Evolutionary conservation across 35 echinoderm and acorn worm species (phyloP), one percentile per base, ranked within the genome.

Genomic region (Hemicentrotus pulcherrimus): DNA sequence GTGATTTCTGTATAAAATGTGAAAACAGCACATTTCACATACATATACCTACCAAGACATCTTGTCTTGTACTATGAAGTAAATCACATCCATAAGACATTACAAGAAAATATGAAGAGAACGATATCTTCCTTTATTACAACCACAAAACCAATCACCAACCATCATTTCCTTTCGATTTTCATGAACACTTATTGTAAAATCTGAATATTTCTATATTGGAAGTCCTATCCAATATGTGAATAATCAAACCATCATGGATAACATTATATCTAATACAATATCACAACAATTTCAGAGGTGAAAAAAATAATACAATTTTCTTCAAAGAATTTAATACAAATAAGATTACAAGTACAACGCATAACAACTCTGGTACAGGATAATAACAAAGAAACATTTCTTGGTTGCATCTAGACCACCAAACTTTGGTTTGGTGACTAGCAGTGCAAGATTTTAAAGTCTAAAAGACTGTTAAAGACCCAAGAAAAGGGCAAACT

Each of bases 1-100:
- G 65, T 78, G 65, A 78, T 78, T 78, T 78, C 65, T 78, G 65
- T 78, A 78, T 78, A 78, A 78, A 78, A 78, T 28, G 65, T n/a
- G 65, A 78, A 78, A 78, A 78, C 65, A n/a, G 65, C 65, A 78
- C 19, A 78, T 78, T 78, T 78, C 65, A 78, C 65, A 78, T 28
- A 78, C 16, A 14, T n/a, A 19, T 70, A 78, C 65, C 6, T 78
- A 78, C 22, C 65, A 78, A 78, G 65, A 78, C 65, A 78, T 28
- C 7, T 4, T 78, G 65, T 28, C 19, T 78, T n/a, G 65, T 78
- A 78, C 65, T 78, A 78, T 55, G 65, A 78, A 78, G 65, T 22
- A n/a, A 78, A 78, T 78, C 65, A 78, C 65, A 78, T 78, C 65
- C 65, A 78, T 78, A 78, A 78, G 19, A 78, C 28, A 28, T 71